Base-by-base conservation (phyloP, 2,888 invertebrate species). In the Fragum fragum region DNA sequence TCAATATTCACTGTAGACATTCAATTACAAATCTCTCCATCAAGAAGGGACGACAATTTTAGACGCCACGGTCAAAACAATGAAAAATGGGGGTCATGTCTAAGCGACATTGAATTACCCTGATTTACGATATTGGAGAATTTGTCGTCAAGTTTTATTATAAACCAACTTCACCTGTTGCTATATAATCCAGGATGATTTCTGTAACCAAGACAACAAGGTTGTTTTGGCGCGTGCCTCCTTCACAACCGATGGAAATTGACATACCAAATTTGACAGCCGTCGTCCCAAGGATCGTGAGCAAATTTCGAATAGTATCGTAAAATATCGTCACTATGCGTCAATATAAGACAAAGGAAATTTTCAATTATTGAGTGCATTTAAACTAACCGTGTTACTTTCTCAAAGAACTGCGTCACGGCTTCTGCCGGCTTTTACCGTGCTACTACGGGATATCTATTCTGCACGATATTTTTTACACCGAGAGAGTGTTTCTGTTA, bases 241-340 rank as follows among this genome's bases (percentile, higher is more conserved):
- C 75, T n/a, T 77, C 71, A 73, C 75, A 72, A 80, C 80, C 18
- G 66, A 36, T 9, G 28, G 39, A 74, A 78, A 75, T 52, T 77
- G 77, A 76, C 79, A 83, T 80, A 74, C 75, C 83, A 74, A 59
- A 29, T 71, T 72, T 83, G 83, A 80, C 83, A 77, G 68, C 72
- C 53, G 47, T 73, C 76, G 29, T 53, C 18, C 42, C 39, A n/a
- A 28, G 69, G 36, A 14, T 7, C 47, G 63, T 63, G 69, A 21
- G 39, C 70, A 73, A 59, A 18, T 5, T 32, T 61, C 61, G 61
- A 32, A n/a, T n/a, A n/a, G 3, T 6, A 18, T 61, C 61, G 61
- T 61, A 29, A 32, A 61, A 29, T 29, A 14, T 61, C 61, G 61
- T 32, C 29, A 61, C 3, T 61, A 32, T 29, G 7, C 32, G 61